Evolutionary conservation across 2,888 invertebrate species (phyloP), one percentile per base, ranked within the genome.

Genomic region (Cheilosia grossa): DNA sequence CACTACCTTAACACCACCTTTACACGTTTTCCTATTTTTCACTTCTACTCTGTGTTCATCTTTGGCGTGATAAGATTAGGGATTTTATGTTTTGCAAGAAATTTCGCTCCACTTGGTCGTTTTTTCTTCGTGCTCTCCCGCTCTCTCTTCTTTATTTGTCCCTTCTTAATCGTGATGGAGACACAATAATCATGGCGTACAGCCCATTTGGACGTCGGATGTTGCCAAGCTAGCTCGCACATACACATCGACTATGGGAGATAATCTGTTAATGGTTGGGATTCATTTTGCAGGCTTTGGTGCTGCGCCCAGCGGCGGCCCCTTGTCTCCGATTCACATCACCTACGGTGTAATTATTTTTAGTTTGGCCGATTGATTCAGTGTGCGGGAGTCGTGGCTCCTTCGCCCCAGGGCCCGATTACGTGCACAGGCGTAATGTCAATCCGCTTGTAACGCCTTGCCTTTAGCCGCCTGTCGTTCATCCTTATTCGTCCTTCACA

Each of bases 1-100:
- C 37, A 51, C 40, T 42, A 63, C 61, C 64, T 74, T 70, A 80
- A 66, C 70, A 70, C 70, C 63, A 66, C 61, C 70, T 75, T 83
- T 69, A 53, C 75, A 70, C 19, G 53, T 53, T 56, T 37, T 33
- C n/a, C 67, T 67, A 27, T 74, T 61, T 61, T 66, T 64, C 42
- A 51, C 47, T 59, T 51, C 63, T 59, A 58, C 64, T 53, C 21
- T 40, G 53, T 64, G 80, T 42, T 85, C 80, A 61, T 70, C 70
- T 64, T 81, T 81, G 75, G 49, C 64, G 70, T 85, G 81, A 85
- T 85, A 81, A 81, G 85, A 85, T 85, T 85, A 85, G 67, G 81
- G 81, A 85, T 75, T 85, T 81, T 59, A 81, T 72, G 75, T 66
- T 80, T 75, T 85, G 70, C 81, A 85, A 81, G 75, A 72, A 80